These are phyloP conservation scores for Callorhinus ursinus DNA, from an alignment of 2,113 vertebrate genomes.

Conservation along the genomic window DNA sequence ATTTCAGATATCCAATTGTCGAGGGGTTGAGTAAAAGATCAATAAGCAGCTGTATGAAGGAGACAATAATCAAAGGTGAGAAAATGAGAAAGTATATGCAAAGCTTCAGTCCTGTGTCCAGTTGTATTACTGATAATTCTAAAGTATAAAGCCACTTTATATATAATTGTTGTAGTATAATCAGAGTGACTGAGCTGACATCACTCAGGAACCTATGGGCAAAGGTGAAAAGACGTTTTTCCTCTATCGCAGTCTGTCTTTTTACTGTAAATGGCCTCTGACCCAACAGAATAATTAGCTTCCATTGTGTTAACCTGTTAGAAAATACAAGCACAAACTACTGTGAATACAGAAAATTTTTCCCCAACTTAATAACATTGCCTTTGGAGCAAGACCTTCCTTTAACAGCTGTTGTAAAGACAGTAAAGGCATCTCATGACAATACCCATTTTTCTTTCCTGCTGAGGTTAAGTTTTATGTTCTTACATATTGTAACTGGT, in stretches of 20 bases:
- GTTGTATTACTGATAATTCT: neutral
- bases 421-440: slow-evolving; percentile 47
- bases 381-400: slow-evolving; percentile 19
- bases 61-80: slow-evolving; percentile 47
- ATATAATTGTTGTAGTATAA: neutral
- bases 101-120: neutral
- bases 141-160: neutral
- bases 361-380: neutral
- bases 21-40: neutral
- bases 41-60: slow-evolving; percentile 25
- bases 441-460: slow-evolving; percentile 43
- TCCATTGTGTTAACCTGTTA: slow-evolving; percentile 11
- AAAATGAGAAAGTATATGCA: neutral
- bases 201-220: neutral
- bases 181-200: neutral
- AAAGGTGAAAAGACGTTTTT: neutral
- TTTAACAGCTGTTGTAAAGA: slow-evolving; percentile 54
- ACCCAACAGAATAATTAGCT: slow-evolving; percentile 27
- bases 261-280: neutral
- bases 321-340: neutral
- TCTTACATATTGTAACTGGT: slow-evolving; percentile 66
- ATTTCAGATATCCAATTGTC: neutral
- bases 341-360: neutral
- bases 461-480: slow-evolving; percentile 44
- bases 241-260: neutral